A percentile compares a stretch with the other conserved stretches of the same genome.
phyloP scores from a whole-genome alignment of 2,888 invertebrate species.

The Diadromus collaris region DNA sequence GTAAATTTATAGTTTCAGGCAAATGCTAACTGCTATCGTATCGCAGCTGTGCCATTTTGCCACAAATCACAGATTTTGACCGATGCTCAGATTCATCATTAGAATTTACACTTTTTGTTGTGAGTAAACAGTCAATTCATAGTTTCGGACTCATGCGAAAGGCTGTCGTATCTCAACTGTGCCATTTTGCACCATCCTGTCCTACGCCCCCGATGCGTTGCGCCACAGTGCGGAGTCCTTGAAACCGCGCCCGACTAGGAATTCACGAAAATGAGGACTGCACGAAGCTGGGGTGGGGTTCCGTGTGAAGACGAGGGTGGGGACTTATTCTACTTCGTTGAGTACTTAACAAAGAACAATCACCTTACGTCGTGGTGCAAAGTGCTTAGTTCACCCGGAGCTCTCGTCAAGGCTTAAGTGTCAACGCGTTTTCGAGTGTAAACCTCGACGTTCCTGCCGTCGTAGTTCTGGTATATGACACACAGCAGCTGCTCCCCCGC shows the following conservation, averaged over 20 bases:
- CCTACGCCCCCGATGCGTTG: not conserved
- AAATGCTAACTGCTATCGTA: too few species aligned
- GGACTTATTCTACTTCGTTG: slow-evolving; percentile 40
- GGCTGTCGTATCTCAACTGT: not conserved
- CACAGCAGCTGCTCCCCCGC: slow-evolving; percentile 3
- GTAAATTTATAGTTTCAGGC: too few species aligned
- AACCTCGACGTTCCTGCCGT: slow-evolving; percentile 11
- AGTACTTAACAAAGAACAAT: slow-evolving; percentile 67
- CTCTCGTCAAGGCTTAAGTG: slow-evolving; percentile 26
- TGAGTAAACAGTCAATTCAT: too few species aligned
- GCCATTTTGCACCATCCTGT: not conserved
- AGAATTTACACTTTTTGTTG: not conserved
- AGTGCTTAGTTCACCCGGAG: slow-evolving; percentile 49
- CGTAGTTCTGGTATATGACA: slow-evolving; percentile 10
- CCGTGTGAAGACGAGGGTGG: not conserved
- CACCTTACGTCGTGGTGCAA: slow-evolving; percentile 59
- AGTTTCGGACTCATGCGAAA: too few species aligned
- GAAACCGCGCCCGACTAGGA: not conserved
- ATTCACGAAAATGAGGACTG: slow-evolving; percentile 10
- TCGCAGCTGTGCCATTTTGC: not conserved
- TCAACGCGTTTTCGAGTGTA: slow-evolving; percentile 42
- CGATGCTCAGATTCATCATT: not conserved
- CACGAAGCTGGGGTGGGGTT: slow-evolving; percentile 8
- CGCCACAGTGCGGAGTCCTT: not conserved
- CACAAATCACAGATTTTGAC: not conserved